Percentiles rank a stretch among this genome's conserved stretches.
Evolutionary conservation across 2,888 invertebrate genomes (phyloP).

Genomic region (Mylabris sibirica): DNA sequence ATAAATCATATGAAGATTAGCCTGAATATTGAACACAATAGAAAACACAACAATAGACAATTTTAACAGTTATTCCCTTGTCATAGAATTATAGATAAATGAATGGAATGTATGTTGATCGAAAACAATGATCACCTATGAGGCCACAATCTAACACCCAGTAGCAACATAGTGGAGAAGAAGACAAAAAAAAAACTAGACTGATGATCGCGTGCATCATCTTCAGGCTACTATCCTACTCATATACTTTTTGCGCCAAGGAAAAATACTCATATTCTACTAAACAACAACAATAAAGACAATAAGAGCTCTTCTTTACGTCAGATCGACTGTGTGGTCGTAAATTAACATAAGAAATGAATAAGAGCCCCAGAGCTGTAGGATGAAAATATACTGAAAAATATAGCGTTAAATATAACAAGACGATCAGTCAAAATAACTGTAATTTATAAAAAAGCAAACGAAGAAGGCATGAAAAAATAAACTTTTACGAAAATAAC

Average conservation of each 20-base stretch:
- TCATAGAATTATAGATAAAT: constrained; percentile 18
- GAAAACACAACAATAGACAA: not conserved
- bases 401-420: constrained; percentile 45
- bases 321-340: constrained; percentile 23
- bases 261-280: constrained; percentile 26
- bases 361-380: constrained; percentile 40
- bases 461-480: constrained; percentile 16
- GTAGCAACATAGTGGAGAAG: constrained; percentile 32
- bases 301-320: constrained; percentile 26
- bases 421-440: constrained; percentile 42
- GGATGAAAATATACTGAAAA: constrained; percentile 36
- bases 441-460: constrained; percentile 39
- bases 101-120: not conserved
- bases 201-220: constrained; percentile 46
- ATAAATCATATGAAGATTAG: constrained; percentile 20
- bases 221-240: constrained; percentile 21
- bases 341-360: constrained; percentile 45
- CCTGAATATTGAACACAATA: constrained; percentile 6
- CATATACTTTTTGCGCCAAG: not conserved
- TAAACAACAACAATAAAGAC: constrained; percentile 21
- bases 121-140: constrained; percentile 14
- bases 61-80: constrained; percentile 7
- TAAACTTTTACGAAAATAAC: constrained; percentile 24
- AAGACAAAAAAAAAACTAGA: constrained; percentile 33
- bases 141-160: constrained; percentile 37